Conservation (phyloP, 1,140 invertebrate species). For the Chrysoperla carnea region DNA sequence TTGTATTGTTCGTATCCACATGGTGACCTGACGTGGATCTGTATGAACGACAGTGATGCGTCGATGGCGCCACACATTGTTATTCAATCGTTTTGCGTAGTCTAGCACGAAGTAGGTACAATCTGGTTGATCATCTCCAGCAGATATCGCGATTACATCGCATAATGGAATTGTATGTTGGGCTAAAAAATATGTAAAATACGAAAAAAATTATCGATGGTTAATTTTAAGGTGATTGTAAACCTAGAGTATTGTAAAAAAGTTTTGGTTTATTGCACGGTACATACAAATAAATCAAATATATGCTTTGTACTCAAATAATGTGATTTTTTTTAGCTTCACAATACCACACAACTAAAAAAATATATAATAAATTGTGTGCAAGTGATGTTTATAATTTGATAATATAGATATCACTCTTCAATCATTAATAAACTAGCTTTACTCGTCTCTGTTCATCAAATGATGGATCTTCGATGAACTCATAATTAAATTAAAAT, state of each 20-base stretch:
- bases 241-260: background rate
- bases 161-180: constrained; percentile 30
- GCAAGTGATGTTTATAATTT: too few species aligned
- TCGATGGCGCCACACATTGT: constrained; percentile 39
- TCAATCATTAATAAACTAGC: too few species aligned
- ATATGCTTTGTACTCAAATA: background rate
- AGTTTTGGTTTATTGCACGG: background rate
- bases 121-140: constrained; percentile 21
- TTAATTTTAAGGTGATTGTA: background rate
- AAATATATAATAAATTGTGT: too few species aligned
- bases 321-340: too few species aligned
- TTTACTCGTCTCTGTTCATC: too few species aligned
- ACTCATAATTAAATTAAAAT: too few species aligned
- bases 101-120: constrained; percentile 11
- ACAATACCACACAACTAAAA: too few species aligned
- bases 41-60: constrained; percentile 36
- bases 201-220: constrained; percentile 1
- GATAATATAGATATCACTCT: too few species aligned
- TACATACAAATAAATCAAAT: background rate
- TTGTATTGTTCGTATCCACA: constrained; percentile 41
- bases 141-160: constrained; percentile 31
- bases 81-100: constrained; percentile 29
- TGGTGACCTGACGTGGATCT: constrained; percentile 37
- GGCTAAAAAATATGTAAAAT: constrained; percentile 19
- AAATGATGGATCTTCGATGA: too few species aligned